These are phyloP conservation scores for Gryon sp. DNA, from an alignment of 1,140 invertebrate genomes.

Conservation along the genomic window DNA sequence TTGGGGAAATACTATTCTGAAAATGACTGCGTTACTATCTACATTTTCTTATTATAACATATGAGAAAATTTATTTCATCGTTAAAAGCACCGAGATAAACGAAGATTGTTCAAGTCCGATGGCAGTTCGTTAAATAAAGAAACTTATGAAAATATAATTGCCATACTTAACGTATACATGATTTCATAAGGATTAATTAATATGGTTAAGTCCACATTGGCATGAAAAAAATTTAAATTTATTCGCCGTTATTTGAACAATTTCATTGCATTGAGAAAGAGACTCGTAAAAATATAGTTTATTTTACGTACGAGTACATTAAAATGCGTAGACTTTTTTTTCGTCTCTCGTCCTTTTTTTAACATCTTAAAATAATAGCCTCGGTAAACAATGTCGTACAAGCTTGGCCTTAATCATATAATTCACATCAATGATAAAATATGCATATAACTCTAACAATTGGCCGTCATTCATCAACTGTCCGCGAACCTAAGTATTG, in stretches of 20 bases:
- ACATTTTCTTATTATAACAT: conserved; percentile 39
- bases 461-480: conserved; percentile 42
- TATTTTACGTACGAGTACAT: too few relatives aligned
- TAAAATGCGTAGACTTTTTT: too few relatives aligned
- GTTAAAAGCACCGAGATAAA: background rate
- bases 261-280: too few relatives aligned
- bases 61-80: conserved; percentile 18
- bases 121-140: background rate
- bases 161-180: background rate
- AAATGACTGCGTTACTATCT: conserved; percentile 25
- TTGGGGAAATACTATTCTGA: conserved; percentile 44
- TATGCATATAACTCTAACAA: conserved; percentile 43
- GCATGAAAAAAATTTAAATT: too few relatives aligned
- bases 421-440: conserved; percentile 26
- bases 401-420: conserved; percentile 34
- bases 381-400: conserved; percentile 10
- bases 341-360: too few relatives aligned
- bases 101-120: background rate
- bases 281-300: too few relatives aligned
- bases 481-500: conserved; percentile 32
- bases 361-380: conserved; percentile 9
- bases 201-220: too few relatives aligned
- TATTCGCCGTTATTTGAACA: too few relatives aligned
- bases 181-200: background rate
- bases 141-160: conserved; percentile 14